Base-by-base conservation (phyloP, 2,113 vertebrate genomes). In the Phasianus colchicus region DNA sequence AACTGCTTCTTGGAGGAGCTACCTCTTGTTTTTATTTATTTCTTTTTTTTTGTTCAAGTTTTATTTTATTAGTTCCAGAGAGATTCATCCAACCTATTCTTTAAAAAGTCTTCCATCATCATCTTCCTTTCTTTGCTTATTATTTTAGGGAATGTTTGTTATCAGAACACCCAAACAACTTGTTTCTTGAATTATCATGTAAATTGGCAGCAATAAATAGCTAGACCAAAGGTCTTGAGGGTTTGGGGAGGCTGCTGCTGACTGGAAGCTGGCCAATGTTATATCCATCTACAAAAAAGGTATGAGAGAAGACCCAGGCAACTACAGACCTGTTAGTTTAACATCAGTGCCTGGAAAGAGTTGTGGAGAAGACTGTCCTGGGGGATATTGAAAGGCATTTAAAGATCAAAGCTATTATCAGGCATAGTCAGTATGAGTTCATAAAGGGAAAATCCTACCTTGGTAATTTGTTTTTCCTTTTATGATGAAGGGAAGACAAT, bases 21-120 rank as follows among this genome's bases (percentile, higher is more conserved):
- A 34, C 43, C 83, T 47, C 40, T n/a, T 63, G 27, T 8, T 79
- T 90, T 29, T 18, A 11, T 63, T 38, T 27, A 19, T 29, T 58
- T 89, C 92, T 58, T 34, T 40, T 29, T 29, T 64, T 64, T 29
- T 64, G 25, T 70, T 94, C 76, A 92, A 29, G 32, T 92, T 95
- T 92, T 64, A 86, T 93, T 88, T 96, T 86, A 91, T 92, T 94
- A 94, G 88, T 83, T 89, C 75, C 61, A 70, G 52, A 64, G 47
- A 72, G 25, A 36, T 72, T 77, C 78, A 71, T 43, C 65, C 69
- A 86, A 70, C 50, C 43, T 92, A 25, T 61, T 57, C 79, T 71
- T 95, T 80, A 88, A 92, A 65, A 24, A 57, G n/a, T 71, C 83
- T 63, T 73, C 58, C 58, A 64, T 89, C 32, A 32, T 42, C 79